phyloP scores from a whole-genome alignment of 2,797 vertebrate species.

The Sternarchorhynchus goeldii region DNA sequence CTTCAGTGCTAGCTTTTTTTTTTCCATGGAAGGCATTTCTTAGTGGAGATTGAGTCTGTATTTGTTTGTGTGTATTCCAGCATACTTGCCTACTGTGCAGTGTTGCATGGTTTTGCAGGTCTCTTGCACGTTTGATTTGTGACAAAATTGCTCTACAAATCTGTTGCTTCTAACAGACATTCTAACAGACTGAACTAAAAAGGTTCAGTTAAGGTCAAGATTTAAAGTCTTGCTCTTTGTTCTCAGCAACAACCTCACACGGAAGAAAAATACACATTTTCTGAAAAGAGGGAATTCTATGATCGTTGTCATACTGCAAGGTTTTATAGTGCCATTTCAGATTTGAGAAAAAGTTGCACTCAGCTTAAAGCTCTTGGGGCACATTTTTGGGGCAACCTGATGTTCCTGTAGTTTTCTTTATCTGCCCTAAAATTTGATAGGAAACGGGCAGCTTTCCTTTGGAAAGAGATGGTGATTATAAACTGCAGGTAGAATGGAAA shows the following conservation, averaged over 20 bases:
- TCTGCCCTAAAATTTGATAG: not conserved
- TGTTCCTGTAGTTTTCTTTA: not conserved
- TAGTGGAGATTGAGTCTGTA: not conserved
- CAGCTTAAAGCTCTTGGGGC: not conserved
- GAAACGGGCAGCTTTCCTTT: not conserved
- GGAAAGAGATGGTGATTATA: not conserved
- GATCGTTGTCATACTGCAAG: slow-evolving; percentile 56
- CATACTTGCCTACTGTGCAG: not conserved
- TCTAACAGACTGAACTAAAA: not conserved
- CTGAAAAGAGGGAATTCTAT: slow-evolving; percentile 1
- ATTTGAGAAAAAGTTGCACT: not conserved
- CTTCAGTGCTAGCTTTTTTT: too few species aligned
- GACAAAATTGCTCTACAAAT: too few species aligned
- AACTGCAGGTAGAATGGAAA: slow-evolving; percentile 1
- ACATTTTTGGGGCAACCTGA: slow-evolving; percentile 19
- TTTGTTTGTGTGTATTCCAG: not conserved
- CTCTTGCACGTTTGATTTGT: too few species aligned
- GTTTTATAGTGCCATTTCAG: slow-evolving; percentile 58
- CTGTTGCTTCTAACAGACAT: not conserved
- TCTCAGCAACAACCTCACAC: slow-evolving; percentile 1
- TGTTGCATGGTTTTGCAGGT: not conserved
- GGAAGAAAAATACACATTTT: slow-evolving; percentile 38
- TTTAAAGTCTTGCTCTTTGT: slow-evolving; percentile 2
- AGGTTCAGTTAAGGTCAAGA: not conserved
- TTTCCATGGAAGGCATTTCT: not conserved